These are phyloP conservation scores for Pyrrhura leucotis DNA, from an alignment of 2,797 vertebrate genomes.

Conservation along the genomic window DNA sequence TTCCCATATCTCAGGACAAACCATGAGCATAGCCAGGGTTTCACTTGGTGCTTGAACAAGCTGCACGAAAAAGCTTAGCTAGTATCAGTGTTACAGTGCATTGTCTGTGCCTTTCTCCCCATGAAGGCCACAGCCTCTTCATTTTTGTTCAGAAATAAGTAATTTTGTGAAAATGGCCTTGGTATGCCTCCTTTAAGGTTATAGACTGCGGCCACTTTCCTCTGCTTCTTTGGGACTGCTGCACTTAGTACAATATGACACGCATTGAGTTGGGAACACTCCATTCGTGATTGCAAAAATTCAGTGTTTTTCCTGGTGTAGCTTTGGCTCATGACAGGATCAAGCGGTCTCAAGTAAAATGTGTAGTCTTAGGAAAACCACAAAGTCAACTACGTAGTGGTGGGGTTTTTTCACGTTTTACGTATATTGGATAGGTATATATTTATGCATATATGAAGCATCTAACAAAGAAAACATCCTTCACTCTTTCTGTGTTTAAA, in stretches of 20 bases:
- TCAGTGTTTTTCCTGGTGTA: background rate
- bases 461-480: background rate
- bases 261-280: background rate
- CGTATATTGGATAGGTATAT: background rate
- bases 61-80: background rate
- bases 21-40: background rate
- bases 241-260: background rate
- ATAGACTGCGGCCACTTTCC: background rate
- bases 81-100: background rate
- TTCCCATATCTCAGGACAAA: background rate
- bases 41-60: background rate
- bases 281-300: background rate
- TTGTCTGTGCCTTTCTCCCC: rapidly evolving
- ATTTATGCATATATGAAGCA: background rate
- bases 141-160: background rate
- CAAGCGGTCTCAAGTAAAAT: background rate
- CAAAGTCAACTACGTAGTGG: background rate
- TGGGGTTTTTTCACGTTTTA: background rate
- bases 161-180: background rate
- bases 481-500: background rate
- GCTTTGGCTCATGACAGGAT: background rate
- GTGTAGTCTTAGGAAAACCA: background rate
- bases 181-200: rapidly evolving
- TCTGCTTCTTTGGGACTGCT: background rate
- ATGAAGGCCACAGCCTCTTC: background rate